A percentile compares a stretch with the other conserved stretches of the same genome.
phyloP scores from a whole-genome alignment of 2,113 vertebrate species.

The Epinephelus fuscoguttatus region DNA sequence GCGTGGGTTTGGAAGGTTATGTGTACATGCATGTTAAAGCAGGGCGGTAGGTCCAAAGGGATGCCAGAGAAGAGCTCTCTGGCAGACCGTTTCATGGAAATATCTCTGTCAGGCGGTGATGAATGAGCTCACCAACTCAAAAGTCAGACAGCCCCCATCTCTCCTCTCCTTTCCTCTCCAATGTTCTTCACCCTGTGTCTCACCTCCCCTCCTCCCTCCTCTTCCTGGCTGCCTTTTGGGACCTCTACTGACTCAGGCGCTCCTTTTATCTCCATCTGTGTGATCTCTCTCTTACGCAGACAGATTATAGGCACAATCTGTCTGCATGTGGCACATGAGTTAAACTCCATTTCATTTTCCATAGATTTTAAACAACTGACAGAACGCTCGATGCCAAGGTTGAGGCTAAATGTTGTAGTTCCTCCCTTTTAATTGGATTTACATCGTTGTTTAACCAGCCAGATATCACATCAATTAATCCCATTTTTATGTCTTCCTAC shows the following conservation, averaged over 20 bases:
- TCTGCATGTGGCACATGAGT: slow-evolving; percentile 31
- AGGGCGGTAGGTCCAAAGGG: slow-evolving; percentile 30
- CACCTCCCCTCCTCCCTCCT: slow-evolving; percentile 20
- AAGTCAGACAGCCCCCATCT: slow-evolving; percentile 54
- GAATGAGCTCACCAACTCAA: slow-evolving; percentile 68
- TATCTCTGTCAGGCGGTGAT: slow-evolving; percentile 67
- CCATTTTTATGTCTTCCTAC: slow-evolving; percentile 42
- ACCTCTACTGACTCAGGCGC: slow-evolving; percentile 45
- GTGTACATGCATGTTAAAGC: slow-evolving; percentile 47
- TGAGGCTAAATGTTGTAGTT: neutral
- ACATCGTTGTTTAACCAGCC: neutral
- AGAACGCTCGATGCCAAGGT: neutral
- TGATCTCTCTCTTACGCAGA: slow-evolving; percentile 46
- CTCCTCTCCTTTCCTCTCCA: slow-evolving; percentile 53
- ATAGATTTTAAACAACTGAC: neutral
- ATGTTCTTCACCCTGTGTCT: slow-evolving; percentile 48
- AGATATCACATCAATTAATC: neutral
- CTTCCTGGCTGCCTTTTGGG: slow-evolving; percentile 49
- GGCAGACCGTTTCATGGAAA: slow-evolving; percentile 65
- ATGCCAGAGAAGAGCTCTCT: slow-evolving; percentile 55
- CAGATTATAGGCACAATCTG: slow-evolving; percentile 21
- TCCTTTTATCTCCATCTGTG: slow-evolving; percentile 63
- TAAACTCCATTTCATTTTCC: slow-evolving; percentile 10
- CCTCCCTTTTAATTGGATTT: neutral
- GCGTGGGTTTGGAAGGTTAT: slow-evolving; percentile 22